A percentile compares a stretch with the other conserved stretches of the same genome.
Conservation (phyloP, 1,140 invertebrate species). For the Tribolium madens region DNA sequence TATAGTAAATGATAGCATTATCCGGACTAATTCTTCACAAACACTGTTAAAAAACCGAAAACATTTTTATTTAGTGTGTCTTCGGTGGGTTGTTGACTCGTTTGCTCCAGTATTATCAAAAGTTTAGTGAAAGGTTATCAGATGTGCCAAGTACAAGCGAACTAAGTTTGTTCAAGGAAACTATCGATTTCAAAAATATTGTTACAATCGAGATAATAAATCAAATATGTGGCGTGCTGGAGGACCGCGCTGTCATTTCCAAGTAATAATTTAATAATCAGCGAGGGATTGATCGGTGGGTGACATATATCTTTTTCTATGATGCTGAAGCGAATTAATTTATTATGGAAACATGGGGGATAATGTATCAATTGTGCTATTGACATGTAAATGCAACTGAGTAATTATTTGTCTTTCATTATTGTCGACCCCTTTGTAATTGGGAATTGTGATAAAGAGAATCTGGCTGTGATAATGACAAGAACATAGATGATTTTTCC, state of each 20-base stretch:
- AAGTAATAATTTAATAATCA: too few relatives aligned
- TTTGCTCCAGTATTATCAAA: conserved; percentile 5
- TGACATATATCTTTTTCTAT: too few relatives aligned
- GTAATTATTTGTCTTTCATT: not conserved
- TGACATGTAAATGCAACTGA: not conserved
- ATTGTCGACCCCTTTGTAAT: not conserved
- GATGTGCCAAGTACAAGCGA: not conserved
- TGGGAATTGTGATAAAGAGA: not conserved
- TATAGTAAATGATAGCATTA: not conserved
- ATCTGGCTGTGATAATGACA: not conserved
- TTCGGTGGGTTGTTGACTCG: conserved; percentile 13
- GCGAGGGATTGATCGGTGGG: too few relatives aligned
- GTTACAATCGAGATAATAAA: not conserved
- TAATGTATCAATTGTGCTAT: not conserved
- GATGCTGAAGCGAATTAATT: too few relatives aligned
- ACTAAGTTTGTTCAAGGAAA: not conserved
- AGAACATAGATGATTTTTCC: not conserved
- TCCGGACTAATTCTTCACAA: not conserved
- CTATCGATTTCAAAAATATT: not conserved
- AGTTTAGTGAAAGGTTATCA: conserved; percentile 13
- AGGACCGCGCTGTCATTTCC: not conserved
- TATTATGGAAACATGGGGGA: not conserved
- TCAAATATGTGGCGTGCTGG: not conserved
- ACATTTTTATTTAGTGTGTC: not conserved
- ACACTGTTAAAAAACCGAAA: not conserved